Conservation (phyloP, 2,113 vertebrate genomes). For the Oncorhynchus clarkii region DNA sequence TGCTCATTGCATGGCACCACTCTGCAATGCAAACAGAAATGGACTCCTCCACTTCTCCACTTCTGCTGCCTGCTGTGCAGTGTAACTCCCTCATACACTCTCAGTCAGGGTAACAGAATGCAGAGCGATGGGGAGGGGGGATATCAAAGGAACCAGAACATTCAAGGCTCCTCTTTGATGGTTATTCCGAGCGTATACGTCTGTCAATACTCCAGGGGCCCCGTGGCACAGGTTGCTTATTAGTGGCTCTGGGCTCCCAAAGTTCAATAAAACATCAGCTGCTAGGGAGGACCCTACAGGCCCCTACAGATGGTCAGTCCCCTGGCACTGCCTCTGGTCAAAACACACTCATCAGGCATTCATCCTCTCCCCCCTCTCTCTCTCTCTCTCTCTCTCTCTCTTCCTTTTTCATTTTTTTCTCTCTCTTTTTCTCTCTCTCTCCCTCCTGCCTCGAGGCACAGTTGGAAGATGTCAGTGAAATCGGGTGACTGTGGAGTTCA, state of each 20-base stretch:
- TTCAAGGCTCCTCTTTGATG: conserved; percentile 1
- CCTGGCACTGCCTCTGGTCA: neutral
- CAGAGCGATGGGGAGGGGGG: neutral
- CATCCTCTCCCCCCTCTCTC: too few species aligned
- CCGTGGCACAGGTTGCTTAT: neutral
- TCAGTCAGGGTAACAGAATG: neutral
- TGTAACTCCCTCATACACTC: neutral
- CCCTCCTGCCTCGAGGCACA: neutral
- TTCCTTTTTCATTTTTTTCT: too few species aligned
- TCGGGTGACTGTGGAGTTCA: too few species aligned
- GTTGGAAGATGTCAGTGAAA: neutral
- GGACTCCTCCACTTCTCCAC: neutral
- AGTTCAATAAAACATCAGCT: neutral
- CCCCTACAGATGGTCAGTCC: neutral
- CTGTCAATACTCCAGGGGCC: neutral
- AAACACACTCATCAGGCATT: neutral
- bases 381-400: too few species aligned
- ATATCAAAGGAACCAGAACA: neutral
- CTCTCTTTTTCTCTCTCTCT: neutral
- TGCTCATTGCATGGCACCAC: neutral
- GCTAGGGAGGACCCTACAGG: neutral
- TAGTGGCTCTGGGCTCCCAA: neutral
- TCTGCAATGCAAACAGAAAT: neutral
- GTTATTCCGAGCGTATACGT: neutral
- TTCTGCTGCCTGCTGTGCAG: neutral